phyloP scores from a whole-genome alignment of 92 coral and sea anemone species.

The Actinernus sp. region DNA sequence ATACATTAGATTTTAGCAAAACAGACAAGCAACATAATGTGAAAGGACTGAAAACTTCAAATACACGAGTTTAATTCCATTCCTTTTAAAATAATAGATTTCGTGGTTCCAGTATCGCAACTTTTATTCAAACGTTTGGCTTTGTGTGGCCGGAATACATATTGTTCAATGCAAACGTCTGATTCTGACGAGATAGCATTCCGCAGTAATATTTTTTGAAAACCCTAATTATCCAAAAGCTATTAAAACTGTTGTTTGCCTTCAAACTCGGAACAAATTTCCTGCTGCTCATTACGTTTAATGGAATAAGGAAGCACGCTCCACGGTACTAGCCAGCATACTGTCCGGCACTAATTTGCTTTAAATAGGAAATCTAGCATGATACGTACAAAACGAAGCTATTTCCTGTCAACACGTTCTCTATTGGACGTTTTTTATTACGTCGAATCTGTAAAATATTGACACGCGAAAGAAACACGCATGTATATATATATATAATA shows the following conservation, averaged over 20 bases:
- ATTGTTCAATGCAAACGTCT: no score
- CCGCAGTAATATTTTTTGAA: slow-evolving; percentile 12
- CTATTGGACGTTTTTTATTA: slow-evolving; percentile 26
- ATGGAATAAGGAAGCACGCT: slow-evolving; percentile 46
- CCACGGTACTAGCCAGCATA: slow-evolving; percentile 27
- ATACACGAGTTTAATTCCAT: no score
- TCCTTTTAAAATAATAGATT: no score
- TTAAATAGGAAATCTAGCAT: slow-evolving; percentile 31
- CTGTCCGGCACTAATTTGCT: slow-evolving; percentile 31
- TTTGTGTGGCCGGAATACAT: no score
- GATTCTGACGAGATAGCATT: no score
- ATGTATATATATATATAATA: no score
- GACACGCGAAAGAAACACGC: slow-evolving; percentile 4
- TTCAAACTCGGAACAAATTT: slow-evolving; percentile 42
- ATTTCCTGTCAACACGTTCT: slow-evolving; percentile 7
- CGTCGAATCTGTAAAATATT: slow-evolving; percentile 12
- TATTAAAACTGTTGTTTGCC: slow-evolving; percentile 41
- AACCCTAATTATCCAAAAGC: slow-evolving; percentile 45
- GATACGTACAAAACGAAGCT: slow-evolving; percentile 23
- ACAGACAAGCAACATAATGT: no score
- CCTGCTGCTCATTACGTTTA: slow-evolving; percentile 46
- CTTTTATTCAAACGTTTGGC: no score
- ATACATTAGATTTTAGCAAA: no score
- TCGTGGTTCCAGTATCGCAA: no score
- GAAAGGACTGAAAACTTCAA: no score